Percentiles rank a stretch among this genome's conserved stretches.
Conservation (phyloP, 1,140 invertebrate genomes). For the Latrodectus geometricus region DNA sequence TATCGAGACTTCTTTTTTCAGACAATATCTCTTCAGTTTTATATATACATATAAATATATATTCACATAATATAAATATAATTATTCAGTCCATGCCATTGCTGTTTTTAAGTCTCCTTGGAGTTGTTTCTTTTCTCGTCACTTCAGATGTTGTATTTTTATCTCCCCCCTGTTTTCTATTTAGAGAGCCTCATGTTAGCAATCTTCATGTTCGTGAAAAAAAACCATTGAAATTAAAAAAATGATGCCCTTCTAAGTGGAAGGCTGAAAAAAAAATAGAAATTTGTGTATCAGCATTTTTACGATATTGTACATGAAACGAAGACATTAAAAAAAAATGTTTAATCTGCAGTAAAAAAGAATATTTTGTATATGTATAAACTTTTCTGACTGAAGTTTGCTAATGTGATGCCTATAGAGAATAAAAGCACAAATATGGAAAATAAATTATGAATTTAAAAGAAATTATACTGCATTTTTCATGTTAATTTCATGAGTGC, state of each 20-base stretch:
- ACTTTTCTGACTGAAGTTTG: not conserved
- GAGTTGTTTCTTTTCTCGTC: slow-evolving; percentile 39
- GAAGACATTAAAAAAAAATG: too few species aligned
- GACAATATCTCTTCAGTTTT: slow-evolving; percentile 58
- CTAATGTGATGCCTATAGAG: not conserved
- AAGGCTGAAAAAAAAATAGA: too few species aligned
- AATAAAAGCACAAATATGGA: not conserved
- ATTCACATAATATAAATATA: slow-evolving; percentile 53
- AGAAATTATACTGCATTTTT: too few species aligned
- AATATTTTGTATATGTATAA: too few species aligned
- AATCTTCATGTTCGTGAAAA: not conserved
- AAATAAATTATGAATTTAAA: not conserved
- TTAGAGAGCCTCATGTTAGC: slow-evolving; percentile 21
- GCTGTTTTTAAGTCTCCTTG: slow-evolving; percentile 53
- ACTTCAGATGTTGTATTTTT: slow-evolving; percentile 60
- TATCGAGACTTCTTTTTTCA: slow-evolving; percentile 32
- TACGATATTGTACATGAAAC: too few species aligned
- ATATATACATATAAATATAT: slow-evolving; percentile 59
- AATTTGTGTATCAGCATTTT: too few species aligned
- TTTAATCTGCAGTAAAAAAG: too few species aligned
- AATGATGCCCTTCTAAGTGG: too few species aligned
- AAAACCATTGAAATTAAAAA: too few species aligned
- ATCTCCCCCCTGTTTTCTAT: slow-evolving; percentile 40
- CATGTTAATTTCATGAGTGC: too few species aligned
- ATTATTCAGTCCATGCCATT: slow-evolving; percentile 60